Base-by-base conservation (phyloP, 2,888 invertebrate species). In the Endomychus coccineus region DNA sequence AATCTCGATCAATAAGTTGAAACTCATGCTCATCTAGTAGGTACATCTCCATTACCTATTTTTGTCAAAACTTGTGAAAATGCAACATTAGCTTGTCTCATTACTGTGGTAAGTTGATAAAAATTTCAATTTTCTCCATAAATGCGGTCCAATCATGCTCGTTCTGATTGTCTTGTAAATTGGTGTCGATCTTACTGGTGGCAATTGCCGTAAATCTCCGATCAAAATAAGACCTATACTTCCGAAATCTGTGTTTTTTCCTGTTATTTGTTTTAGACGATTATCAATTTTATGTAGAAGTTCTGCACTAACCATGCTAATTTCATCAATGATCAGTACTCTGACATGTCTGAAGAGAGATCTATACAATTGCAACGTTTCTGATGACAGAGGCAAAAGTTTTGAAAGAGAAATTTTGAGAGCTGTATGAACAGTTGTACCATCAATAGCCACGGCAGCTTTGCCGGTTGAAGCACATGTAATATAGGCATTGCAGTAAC, bases 381-480 rank as follows among this genome's bases (percentile, higher is more conserved):
- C 50, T 13, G 47, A 48, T 2, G 48, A 43, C 9, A 29, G 9
- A 10, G 16, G 29, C 27, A 30, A 36, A 4, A 40, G 5, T 15
- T 17, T 15, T 7, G 53, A 34, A 33, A 46, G 42, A 34, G 24
- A 14, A 17, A 29, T 40, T 27, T 35, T 44, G 44, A 42, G 27
- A 27, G 43, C 34, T 3, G 10, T 27, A 43, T 62, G 61, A 17
- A 61, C 54, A 4, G 61, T 62, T 5, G 59, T 55, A 4, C 62
- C 60, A 39, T 53, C 58, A 35, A 64, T 61, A 23, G 59, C 56
- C 2, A 58, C 55, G 21, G 62, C 61, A 36, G 61, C 62, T 48
- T 62, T 62, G 2, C 58, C 62, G 10, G 59, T 61, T 28, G 59
- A 59, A 10, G 60, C 63, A 45, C 61, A 62, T 4, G 39, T 41